Evolutionary conservation across 2,113 vertebrate species (phyloP), one percentile per base, ranked within the genome.

Genomic region (Tupaia chinensis): DNA sequence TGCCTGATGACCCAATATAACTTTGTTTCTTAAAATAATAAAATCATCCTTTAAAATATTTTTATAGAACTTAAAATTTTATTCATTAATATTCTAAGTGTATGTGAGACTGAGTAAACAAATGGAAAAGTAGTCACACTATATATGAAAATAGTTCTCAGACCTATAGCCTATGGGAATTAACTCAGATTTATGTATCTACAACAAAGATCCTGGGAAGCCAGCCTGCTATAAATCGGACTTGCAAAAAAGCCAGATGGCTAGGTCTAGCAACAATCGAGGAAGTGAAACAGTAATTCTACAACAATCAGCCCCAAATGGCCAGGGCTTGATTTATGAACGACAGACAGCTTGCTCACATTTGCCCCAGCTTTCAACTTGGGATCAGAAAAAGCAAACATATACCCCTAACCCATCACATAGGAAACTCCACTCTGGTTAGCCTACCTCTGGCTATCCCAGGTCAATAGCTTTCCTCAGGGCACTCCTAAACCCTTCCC

Each of bases 11-110:
- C 5, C 44, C 44, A 3, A 44, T 44, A 44, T 44, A 44, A 44
- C 53, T 88, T 73, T 89, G 9, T 54, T 93, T 79, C 16, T 87
- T 44, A 32, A 92, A 76, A 80, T 74, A 85, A 84, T 72, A 70
- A 63, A 81, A 56, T 82, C 7, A 32, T 80, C 23, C 22, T 69
- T 58, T 88, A 16, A 54, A 77, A 23, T 44, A 44, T 3, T 58
- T 63, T 65, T 81, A 44, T 66, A 56, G 54, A 91, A 74, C 25
- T 83, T 32, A 54, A 73, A 61, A 44, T 54, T 89, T 74, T 65
- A 69, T 82, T 84, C 25, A 80, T 29, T 89, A 15, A 27, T 74
- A 4, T 74, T 78, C 16, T 44, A 91, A 74, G 56, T 63, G 2
- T 32, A 74, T 74, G 9, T n/a, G 12, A 94, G 13, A n/a, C 5